phyloP scores from a whole-genome alignment of 2,797 vertebrate species.

The Pangasius krempfi region DNA sequence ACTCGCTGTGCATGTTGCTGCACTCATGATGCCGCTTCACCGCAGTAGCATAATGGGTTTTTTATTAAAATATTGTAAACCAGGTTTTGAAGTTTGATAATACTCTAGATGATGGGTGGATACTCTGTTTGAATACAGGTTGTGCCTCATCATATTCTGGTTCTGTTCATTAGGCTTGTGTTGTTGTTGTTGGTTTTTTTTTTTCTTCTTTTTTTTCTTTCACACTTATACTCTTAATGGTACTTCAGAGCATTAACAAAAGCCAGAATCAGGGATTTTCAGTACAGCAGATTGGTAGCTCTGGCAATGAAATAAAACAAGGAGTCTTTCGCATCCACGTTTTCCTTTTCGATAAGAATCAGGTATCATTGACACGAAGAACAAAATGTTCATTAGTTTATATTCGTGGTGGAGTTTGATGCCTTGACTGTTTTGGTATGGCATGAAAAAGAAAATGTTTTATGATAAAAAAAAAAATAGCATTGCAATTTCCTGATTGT shows the following conservation, averaged over 20 bases:
- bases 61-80: neutral
- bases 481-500: neutral
- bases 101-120: neutral
- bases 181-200: neutral
- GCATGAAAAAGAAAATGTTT: neutral
- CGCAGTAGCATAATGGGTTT: too few species aligned
- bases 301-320: neutral
- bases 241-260: constrained; percentile 11
- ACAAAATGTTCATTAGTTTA: neutral
- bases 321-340: neutral
- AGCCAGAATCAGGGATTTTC: constrained; percentile 21
- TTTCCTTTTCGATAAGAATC: neutral
- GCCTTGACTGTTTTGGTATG: neutral
- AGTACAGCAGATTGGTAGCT: neutral
- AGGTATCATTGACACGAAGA: neutral
- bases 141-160: neutral
- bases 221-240: neutral
- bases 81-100: neutral
- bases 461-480: too few species aligned
- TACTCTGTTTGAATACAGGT: neutral
- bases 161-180: neutral
- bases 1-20: neutral
- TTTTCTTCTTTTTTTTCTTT: neutral
- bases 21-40: neutral
- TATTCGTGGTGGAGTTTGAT: too few species aligned